Conservation (phyloP, 2,797 vertebrate species). For the Cichlasoma orientale region DNA sequence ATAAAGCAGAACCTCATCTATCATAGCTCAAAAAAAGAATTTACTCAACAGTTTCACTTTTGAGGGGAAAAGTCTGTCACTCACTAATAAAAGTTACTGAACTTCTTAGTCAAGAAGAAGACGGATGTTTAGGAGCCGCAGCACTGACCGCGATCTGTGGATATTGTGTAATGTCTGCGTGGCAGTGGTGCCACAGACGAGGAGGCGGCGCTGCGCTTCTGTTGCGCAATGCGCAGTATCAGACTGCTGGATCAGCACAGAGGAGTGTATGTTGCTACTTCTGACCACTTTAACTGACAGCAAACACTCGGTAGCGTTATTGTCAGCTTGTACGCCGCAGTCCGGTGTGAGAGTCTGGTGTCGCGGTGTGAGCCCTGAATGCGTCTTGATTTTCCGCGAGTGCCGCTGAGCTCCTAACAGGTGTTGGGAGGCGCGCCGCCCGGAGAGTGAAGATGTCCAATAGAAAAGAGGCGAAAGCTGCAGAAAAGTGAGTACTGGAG, state of each 20-base stretch:
- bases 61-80: not conserved
- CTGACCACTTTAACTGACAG: not conserved
- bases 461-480: conserved; percentile 73
- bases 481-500: conserved; percentile 69
- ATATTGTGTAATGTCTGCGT: conserved; percentile 44
- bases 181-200: conserved; percentile 47
- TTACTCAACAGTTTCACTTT: not conserved
- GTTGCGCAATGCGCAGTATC: conserved; percentile 30
- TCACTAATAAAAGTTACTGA: not conserved
- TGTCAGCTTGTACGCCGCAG: not conserved
- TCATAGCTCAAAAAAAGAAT: not conserved
- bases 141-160: not conserved
- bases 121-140: not conserved
- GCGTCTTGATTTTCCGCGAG: not conserved
- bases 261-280: conserved; percentile 1
- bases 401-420: conserved; percentile 48
- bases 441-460: conserved; percentile 75
- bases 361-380: not conserved
- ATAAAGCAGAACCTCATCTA: not conserved
- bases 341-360: not conserved
- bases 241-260: not conserved
- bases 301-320: not conserved
- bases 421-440: conserved; percentile 54
- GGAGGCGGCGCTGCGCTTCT: conserved; percentile 55
- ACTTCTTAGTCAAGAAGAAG: not conserved